phyloP scores from a whole-genome alignment of 2,113 vertebrate species.

The Hippocampus comes region DNA sequence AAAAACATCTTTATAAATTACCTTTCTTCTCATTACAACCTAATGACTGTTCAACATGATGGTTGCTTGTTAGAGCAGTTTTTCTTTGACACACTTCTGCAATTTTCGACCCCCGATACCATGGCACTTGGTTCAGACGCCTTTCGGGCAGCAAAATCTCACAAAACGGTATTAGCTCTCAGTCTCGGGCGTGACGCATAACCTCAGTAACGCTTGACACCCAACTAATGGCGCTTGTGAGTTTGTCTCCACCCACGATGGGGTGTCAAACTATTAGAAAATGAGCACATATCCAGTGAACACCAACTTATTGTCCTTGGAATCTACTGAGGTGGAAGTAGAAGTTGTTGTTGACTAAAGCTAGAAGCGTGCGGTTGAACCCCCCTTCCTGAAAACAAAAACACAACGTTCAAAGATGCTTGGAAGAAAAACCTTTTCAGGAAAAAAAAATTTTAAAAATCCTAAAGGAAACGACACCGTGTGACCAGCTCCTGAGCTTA shows the following conservation, averaged over 20 bases:
- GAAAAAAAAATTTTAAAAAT: constrained; percentile 81
- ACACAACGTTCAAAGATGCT: constrained; percentile 70
- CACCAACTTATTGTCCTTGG: constrained; percentile 77
- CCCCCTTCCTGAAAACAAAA: constrained; percentile 39
- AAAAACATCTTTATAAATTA: constrained; percentile 99
- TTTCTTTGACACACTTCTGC: constrained; percentile 80
- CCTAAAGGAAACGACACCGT: constrained; percentile 81
- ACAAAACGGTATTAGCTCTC: constrained; percentile 72
- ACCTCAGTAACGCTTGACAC: constrained; percentile 70
- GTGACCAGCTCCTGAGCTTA: constrained; percentile 92
- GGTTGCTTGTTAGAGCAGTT: constrained; percentile 84
- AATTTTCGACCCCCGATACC: constrained; percentile 88
- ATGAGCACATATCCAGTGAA: constrained; percentile 84
- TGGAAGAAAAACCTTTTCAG: constrained; percentile 46
- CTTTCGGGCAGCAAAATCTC: constrained; percentile 84
- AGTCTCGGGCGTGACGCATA: constrained; percentile 77
- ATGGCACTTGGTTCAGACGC: constrained; percentile 95
- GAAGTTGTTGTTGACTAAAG: constrained; percentile 21
- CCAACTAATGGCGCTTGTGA: constrained; percentile 76
- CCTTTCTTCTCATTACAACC: constrained; percentile 88
- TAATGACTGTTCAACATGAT: constrained; percentile 97
- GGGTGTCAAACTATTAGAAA: constrained; percentile 77
- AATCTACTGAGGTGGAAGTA: constrained; percentile 83
- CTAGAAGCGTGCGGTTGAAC: neutral
- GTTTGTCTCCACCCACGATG: constrained; percentile 76